Base-by-base conservation (phyloP, 1,140 invertebrate species). In the Papilio machaon region DNA sequence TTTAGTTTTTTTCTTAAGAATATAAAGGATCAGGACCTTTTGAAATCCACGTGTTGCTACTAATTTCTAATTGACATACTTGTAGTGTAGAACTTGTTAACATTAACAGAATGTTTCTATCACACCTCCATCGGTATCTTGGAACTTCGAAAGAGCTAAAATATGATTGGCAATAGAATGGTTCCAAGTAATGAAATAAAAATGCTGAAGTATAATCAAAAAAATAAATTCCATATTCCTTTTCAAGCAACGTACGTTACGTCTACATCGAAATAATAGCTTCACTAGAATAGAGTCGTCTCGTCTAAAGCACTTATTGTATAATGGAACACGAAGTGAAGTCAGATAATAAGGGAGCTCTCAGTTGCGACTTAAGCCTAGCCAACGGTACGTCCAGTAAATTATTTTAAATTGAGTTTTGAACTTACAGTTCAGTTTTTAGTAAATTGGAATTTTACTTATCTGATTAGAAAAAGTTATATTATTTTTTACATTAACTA, bases 361-460 rank as follows among this genome's bases (percentile, higher is more conserved):
- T 35, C 10, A 5, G 35, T 52, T 76, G 47, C 74, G 73, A 64
- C 38, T 67, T 60, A 67, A 79, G 60, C 77, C 77, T 47, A 67
- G 77, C 30, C 38, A 35, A 30, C 47, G 8, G 30, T 10, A 67
- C 38, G 58, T 79, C 54, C 46, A 67, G 60, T 67, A 58, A 79
- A 30, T 79, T 79, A 79, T 11, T 67, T 46, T 67, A 67, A 67
- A 79, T 79, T 60, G 77, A 79, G 60, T 67, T 79, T 35, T 67
- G 4, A 60, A 67, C 54, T 35, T 54, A 19, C 73, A 74, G 46
- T 74, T 74, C n/a, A 19, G 7, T 54, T 76, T 76, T 47, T 52
- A n/a, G 46, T 76, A 49, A 2, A 49, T 2, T 10, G 47, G 13
- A 13, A 2, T 9, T 11, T 49, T 11, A 9, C 47, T 49, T 2